Conservation (phyloP, 2,113 vertebrate species). For the Poeciliopsis turrubarensis region DNA sequence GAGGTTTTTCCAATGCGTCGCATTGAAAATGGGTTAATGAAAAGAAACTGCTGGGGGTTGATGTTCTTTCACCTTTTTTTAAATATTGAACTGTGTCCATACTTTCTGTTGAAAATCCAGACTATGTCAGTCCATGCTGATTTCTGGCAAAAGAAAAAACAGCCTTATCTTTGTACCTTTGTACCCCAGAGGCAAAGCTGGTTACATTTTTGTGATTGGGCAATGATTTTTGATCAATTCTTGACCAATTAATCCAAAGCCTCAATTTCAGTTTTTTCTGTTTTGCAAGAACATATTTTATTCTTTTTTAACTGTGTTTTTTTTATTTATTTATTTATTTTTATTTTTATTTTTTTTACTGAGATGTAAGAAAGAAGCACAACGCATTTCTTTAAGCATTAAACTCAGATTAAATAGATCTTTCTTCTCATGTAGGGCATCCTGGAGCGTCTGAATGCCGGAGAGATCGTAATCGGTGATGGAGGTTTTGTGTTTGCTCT, state of each 20-base stretch:
- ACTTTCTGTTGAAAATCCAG: constrained; percentile 16
- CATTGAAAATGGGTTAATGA: background rate
- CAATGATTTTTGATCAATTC: background rate
- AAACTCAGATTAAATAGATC: background rate
- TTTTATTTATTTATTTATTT: background rate
- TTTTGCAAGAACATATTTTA: background rate
- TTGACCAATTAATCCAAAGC: background rate
- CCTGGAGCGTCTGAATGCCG: constrained; percentile 89
- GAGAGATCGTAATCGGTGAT: constrained; percentile 94
- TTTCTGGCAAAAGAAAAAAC: background rate
- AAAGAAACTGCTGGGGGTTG: background rate
- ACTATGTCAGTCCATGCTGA: constrained; percentile 9
- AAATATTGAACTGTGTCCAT: background rate
- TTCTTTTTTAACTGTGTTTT: background rate
- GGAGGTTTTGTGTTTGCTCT: constrained; percentile 96
- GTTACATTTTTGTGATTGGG: background rate
- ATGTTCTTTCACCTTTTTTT: background rate
- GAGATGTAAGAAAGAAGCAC: background rate
- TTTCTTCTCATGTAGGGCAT: constrained; percentile 50
- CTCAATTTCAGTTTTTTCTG: background rate
- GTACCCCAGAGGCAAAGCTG: constrained; percentile 16
- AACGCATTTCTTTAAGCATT: background rate
- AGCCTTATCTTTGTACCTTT: constrained; percentile 53
- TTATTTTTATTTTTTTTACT: background rate
- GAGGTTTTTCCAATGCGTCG: background rate